Evolutionary conservation across 53 echinoderm and acorn worm genomes (phyloP), one percentile per base, ranked within the genome.

Genomic region (Antedon mediterranea): DNA sequence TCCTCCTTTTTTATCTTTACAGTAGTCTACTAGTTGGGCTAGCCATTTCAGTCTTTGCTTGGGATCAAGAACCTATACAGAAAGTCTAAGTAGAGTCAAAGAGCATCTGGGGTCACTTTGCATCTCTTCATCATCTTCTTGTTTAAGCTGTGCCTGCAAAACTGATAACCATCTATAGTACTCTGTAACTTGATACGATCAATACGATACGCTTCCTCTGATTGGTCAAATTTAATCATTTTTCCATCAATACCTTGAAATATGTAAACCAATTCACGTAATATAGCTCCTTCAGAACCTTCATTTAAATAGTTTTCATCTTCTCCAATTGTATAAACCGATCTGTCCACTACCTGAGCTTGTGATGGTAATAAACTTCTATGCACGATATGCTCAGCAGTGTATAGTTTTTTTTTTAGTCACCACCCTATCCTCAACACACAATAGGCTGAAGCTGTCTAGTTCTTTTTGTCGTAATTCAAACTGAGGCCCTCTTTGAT

Each of bases 1-100:
- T 30, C 97, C 97, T 3, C 97, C 97, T 77, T 94, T 94, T 75
- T 91, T 90, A 71, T 88, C 94, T 97, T 88, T 90, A 74, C 97
- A 97, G 18, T 89, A 92, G 77, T 97, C 97, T 11, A 97, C 97
- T 27, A 97, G 77, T 41, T 89, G 86, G 76, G 97, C 97, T 71
- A 97, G 86, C 31, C 86, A 85, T 80, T 97, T 97, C 97, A 97
- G 92, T 29, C 88, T 79, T 78, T 91, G 85, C 72, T 89, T 75
- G 0, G 97, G 97, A 33, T 97, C 97, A 79, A 82, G 88, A 3
- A 88, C 92, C 97, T 91, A 92, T 0, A 97, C 90, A 20, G 87
- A 85, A 30, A 97, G 85, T 75, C 89, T 85, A 74, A 91, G 85
- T 28, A 97, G 78, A 77, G 92, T 92, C 80, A 97, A 78, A 84